Base-by-base conservation (phyloP, 2,797 vertebrate genomes). In the Siniperca scherzeri region DNA sequence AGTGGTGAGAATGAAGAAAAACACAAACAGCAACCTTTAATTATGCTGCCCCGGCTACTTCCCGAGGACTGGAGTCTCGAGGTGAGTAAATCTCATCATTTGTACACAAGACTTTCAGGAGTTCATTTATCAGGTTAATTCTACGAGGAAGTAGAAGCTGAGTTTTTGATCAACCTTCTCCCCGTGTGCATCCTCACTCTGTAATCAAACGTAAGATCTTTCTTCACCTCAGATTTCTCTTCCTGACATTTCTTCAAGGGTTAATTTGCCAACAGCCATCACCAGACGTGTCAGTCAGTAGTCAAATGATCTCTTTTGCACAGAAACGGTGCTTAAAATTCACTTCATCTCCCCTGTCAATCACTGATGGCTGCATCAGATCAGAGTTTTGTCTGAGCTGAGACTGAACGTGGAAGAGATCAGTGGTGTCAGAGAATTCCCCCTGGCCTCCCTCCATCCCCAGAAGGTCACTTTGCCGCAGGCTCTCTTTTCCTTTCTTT, bases 381-480 rank as follows among this genome's bases (percentile, higher is more conserved):
- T 93, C 92, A 93, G 89, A 94, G 91, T 90, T 93, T 94, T 92
- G 91, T 91, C 77, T 88, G 86, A 89, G 88, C 83, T 2, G 55
- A 82, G 87, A 82, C 81, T 86, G 84, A 92, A 91, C 91, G 89
- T 84, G 81, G 86, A 81, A 77, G 86, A 93, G 93, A 94, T 94
- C 93, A 95, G 91, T 87, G 85, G 90, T 93, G 92, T 93, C 90
- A 90, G 89, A 94, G 88, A 91, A 94, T 93, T 93, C 93, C 92
- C 92, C 90, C 77, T 56, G 87, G 93, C 90, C 88, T 85, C 78
- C 74, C 80, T 81, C 91, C 90, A 91, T 90, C 93, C 92, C 92
- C 89, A 87, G 93, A 96, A 96, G 95, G 95, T 96, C 95, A 96
- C 95, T 93, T 95, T 94, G 93, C 95, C 89, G 83, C 85, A 86